phyloP scores from a whole-genome alignment of 2,113 vertebrate genomes.

The Paedocypris sp. region DNA sequence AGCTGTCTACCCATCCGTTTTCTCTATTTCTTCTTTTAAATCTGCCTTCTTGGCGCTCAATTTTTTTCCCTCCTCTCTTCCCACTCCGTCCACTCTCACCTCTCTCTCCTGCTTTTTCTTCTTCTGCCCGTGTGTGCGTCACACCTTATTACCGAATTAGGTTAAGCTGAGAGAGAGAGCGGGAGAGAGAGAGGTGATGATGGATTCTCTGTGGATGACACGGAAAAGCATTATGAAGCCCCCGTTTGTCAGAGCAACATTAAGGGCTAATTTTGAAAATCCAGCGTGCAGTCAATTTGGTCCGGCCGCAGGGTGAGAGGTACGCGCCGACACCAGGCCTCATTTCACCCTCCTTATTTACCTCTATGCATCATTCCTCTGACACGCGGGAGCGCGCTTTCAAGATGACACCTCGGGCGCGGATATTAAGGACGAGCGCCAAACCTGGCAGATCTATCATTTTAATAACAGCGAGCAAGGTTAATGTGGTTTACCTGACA shows the following conservation, averaged over 20 bases:
- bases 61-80: no score
- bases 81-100: no score
- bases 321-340: slow-evolving; percentile 88
- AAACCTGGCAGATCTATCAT: slow-evolving; percentile 88
- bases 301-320: slow-evolving; percentile 87
- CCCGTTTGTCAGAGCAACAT: slow-evolving; percentile 90
- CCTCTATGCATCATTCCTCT: slow-evolving; percentile 93
- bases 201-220: slow-evolving; percentile 89
- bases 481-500: slow-evolving; percentile 97
- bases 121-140: no score
- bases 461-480: slow-evolving; percentile 96
- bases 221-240: slow-evolving; percentile 77
- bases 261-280: slow-evolving; percentile 99
- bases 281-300: slow-evolving; percentile 98
- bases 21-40: no score
- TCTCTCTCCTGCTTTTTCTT: no score
- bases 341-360: slow-evolving; percentile 98
- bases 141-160: slow-evolving; percentile 35
- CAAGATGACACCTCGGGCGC: slow-evolving; percentile 70
- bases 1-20: no score
- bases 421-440: slow-evolving; percentile 85
- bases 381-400: slow-evolving; percentile 82
- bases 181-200: slow-evolving; percentile 74
- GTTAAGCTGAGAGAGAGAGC: slow-evolving; percentile 32
- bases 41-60: no score